phyloP scores from a whole-genome alignment of 2,888 invertebrate species.

The Loripinus fragilis region DNA sequence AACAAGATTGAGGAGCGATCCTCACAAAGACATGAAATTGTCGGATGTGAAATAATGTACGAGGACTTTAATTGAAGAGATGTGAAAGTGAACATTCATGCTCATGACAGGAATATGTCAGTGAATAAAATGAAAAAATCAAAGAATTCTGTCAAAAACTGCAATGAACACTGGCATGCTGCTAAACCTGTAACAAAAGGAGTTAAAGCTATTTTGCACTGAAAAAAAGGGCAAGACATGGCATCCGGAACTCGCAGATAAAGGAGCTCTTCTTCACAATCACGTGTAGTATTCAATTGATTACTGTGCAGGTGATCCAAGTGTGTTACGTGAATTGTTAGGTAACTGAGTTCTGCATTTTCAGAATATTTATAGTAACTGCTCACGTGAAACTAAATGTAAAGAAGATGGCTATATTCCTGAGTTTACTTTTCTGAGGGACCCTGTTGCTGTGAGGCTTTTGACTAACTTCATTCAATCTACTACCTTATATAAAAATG shows the following conservation, averaged over 20 bases:
- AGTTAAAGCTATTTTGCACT: not conserved
- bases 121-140: not conserved
- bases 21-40: not conserved
- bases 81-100: conserved; percentile 14
- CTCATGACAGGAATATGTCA: conserved; percentile 15
- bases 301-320: not conserved
- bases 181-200: not conserved
- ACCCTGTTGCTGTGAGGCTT: conserved; percentile 15
- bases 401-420: not conserved
- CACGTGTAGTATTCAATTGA: conserved; percentile 14
- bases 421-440: conserved; percentile 8
- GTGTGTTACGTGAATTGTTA: not conserved
- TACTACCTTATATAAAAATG: conserved; percentile 15
- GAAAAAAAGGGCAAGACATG: conserved; percentile 2
- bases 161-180: conserved; percentile 14
- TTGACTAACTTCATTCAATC: conserved; percentile 9
- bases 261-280: conserved; percentile 1
- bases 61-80: not conserved
- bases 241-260: conserved; percentile 28
- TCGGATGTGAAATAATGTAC: conserved; percentile 11
- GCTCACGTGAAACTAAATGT: not conserved
- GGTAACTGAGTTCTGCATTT: conserved; percentile 18
- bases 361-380: conserved; percentile 14
- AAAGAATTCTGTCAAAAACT: not conserved
- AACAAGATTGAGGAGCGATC: conserved; percentile 1